A percentile compares a stretch with the other conserved stretches of the same genome.
Evolutionary conservation across 2,797 vertebrate species (phyloP).

Genomic region (Chelon auratus): DNA sequence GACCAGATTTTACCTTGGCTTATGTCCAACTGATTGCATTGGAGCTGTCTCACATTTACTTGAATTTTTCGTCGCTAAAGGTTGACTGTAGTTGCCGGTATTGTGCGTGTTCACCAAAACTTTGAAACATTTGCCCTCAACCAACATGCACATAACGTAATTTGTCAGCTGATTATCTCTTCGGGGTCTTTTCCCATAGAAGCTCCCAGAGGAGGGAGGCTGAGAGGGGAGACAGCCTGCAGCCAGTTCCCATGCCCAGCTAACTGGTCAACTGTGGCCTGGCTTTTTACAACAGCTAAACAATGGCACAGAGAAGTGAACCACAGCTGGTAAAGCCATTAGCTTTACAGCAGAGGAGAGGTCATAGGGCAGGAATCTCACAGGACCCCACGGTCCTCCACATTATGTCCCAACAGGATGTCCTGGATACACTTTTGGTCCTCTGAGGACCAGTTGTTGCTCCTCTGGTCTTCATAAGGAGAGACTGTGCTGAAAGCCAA

Average conservation of each 20-base stretch:
- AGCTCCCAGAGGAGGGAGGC: conserved; percentile 46
- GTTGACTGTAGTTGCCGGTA: no score
- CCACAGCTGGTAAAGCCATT: conserved; percentile 64
- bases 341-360: conserved; percentile 50
- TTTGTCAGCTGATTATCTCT: conserved; percentile 14
- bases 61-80: no score
- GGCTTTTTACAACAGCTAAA: conserved; percentile 42
- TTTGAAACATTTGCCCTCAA: conserved; percentile 7
- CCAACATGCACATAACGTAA: conserved; percentile 4
- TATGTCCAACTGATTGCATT: no score
- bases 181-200: conserved; percentile 56
- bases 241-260: conserved; percentile 66
- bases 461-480: conserved; percentile 17
- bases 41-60: no score
- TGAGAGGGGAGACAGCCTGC: conserved; percentile 49
- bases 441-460: neutral
- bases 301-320: conserved; percentile 40
- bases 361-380: conserved; percentile 58
- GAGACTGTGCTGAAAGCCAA: conserved; percentile 29
- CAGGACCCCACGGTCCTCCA: conserved; percentile 36
- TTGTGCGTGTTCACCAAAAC: no score
- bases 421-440: conserved; percentile 38
- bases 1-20: neutral
- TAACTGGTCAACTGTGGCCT: conserved; percentile 49
- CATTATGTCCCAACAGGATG: conserved; percentile 44